Evolutionary conservation across 1,140 invertebrate species (phyloP), one percentile per base, ranked within the genome.

Genomic region (Drosophila lacteicornis): DNA sequence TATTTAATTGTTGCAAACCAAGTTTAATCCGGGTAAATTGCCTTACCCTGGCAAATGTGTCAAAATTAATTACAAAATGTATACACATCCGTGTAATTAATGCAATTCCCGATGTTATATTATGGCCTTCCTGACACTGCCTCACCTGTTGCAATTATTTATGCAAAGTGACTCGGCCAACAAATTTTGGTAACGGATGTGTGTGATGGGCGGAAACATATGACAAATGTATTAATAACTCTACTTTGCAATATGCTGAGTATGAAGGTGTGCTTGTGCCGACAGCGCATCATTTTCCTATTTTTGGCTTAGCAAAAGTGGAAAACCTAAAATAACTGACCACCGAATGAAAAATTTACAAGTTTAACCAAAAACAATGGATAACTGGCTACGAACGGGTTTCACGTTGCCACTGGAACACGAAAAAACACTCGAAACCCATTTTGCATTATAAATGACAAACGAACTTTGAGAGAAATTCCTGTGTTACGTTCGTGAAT

Each of bases 101-200:
- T 82, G 62, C 59, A 60, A 87, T 71, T 79, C 67, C 46, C 53
- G 65, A 27, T 60, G 30, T 36, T 67, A 49, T 63, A 60, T 70
- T 75, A 61, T 62, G 51, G 66, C 49, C 30, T 43, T 27, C 33
- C 30, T 45, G 12, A 46, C 36, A 6, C 43, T 33, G 42, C 33
- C 43, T 55, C 75, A 68, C 75, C 75, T 77, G 75, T 57, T 58
- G 69, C 49, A 50, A 82, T 82, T 75, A 86, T 79, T 67, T 55
- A 68, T 61, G 65, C 36, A 55, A 65, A 82, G 51, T 50, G 63
- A 70, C 63, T 25, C 19, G 45, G 42, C 19, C 33, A 15, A 19
- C 57, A 27, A 42, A 75, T 47, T 57, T 68, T 40, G 47, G 55
- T 60, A 60, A 46, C 69, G 80, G 75, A 82, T 83, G 62, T 59